Base-by-base conservation (phyloP, 2,113 vertebrate genomes). In the Tiliqua scincoides region DNA sequence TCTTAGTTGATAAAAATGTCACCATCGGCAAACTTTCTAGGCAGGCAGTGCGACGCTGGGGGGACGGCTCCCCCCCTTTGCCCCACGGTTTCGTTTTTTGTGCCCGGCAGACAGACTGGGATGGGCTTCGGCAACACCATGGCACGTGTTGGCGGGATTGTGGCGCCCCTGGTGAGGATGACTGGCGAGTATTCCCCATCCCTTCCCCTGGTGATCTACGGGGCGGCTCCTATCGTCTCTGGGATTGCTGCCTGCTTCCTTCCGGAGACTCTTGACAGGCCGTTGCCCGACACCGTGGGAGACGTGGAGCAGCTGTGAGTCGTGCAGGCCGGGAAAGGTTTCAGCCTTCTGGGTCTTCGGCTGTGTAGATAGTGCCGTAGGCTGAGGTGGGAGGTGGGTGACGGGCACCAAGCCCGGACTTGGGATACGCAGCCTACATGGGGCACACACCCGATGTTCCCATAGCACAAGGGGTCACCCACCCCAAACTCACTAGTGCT, bases 231-330 rank as follows among this genome's bases (percentile, higher is more conserved):
- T 0, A 93, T 97, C 84, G 27, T 97, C 71, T 94, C 94, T 7
- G 97, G 97, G 9, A 40, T 96, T 32, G 91, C 94, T 21, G 95
- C 94, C 20, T 40, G 96, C 57, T 97, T 97, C 82, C 96, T 98
- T 2, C 97, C 96, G 1, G 97, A 98, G 88, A 98, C 97, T 0
- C 92, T 95, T 15, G 95, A 94, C 30, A 82, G 84, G 15, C 88
- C 96, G 0, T 93, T 97, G 8, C 97, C 97, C 15, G 97, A 97
- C 86, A 97, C 96, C 5, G 93, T 97, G 35, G 94, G 97, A 85
- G 97, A 98, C 2, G 94, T 96, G 67, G 96, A 97, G 62, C 95
- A 95, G 32, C 96, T 96, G 97, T 97, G 65, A 92, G 87, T 40
- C 4, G 17, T 3, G 23, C 15, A 70, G 67, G 30, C 6, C 43